Percentiles rank a stretch among this genome's conserved stretches.
Conservation (phyloP, 2,113 vertebrate genomes). For the Neodon shergylaensis region DNA sequence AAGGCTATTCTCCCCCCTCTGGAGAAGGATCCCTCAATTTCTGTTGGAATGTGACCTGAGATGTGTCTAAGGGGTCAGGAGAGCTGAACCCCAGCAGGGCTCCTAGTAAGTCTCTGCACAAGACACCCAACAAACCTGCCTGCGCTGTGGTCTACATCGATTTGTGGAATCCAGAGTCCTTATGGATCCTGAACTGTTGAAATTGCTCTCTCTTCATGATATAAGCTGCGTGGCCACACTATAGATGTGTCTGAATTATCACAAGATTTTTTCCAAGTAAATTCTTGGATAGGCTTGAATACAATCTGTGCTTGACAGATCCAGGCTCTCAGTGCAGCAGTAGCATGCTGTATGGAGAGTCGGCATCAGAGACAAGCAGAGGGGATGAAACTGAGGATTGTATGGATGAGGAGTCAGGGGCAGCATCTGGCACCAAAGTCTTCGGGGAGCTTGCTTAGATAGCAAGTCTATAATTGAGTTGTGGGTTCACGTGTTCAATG, state of each 20-base stretch:
- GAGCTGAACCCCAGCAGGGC: not conserved
- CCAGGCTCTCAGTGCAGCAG: not conserved
- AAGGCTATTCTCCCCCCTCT: not conserved
- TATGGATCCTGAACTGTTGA: not conserved
- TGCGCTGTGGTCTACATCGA: not conserved
- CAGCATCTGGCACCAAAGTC: not conserved
- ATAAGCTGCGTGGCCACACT: not conserved
- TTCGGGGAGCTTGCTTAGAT: not conserved
- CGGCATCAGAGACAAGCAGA: not conserved
- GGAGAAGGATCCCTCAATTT: not conserved
- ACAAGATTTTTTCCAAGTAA: constrained; percentile 32
- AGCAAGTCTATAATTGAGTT: not conserved
- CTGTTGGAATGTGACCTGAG: no score
- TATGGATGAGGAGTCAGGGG: not conserved
- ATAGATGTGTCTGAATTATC: not conserved
- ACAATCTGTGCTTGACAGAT: not conserved
- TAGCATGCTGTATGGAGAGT: not conserved
- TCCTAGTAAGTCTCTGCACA: not conserved
- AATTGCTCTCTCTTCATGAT: not conserved
- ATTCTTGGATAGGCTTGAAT: not conserved
- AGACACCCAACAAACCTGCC: not conserved
- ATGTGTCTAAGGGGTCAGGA: not conserved
- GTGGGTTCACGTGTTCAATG: not conserved
- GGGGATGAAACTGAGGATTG: not conserved
- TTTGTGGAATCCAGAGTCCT: not conserved